Conservation (phyloP, 2,797 vertebrate species). For the Hippocampus kuda region DNA sequence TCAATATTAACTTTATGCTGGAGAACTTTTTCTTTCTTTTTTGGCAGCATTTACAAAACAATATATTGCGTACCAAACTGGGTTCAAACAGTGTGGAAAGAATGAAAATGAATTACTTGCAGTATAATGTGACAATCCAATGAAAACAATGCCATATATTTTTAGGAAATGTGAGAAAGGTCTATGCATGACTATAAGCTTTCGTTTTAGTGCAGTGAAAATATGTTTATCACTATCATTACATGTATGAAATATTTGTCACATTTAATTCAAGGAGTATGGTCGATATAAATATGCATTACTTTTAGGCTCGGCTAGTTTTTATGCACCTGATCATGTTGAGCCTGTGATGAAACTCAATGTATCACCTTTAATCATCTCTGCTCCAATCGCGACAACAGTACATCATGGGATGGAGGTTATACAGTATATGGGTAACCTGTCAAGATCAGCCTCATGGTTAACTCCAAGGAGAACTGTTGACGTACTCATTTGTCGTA, state of each 20-base stretch:
- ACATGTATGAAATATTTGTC: background rate
- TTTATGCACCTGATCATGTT: background rate
- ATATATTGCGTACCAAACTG: slow-evolving; percentile 11
- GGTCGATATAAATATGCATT: background rate
- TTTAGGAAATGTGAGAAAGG: background rate
- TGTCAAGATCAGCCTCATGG: background rate
- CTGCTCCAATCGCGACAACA: background rate
- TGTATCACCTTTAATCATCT: slow-evolving; percentile 1
- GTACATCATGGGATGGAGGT: background rate
- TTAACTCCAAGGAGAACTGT: background rate
- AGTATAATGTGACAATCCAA: background rate
- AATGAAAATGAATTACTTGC: background rate
- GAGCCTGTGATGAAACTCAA: background rate
- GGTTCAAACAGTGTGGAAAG: background rate
- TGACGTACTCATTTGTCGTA: background rate
- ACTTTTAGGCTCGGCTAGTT: background rate
- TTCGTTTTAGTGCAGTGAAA: background rate
- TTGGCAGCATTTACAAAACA: slow-evolving; percentile 21
- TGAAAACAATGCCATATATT: background rate
- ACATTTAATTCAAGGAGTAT: background rate
- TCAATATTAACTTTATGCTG: slow-evolving; percentile 29
- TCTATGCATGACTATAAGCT: background rate
- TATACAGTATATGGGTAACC: background rate
- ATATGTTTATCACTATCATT: background rate
- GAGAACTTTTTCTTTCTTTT: slow-evolving; percentile 23